Percentiles rank a stretch among this genome's conserved stretches.
These are phyloP conservation scores for Catocala nupta DNA, from an alignment of 2,888 invertebrate genomes.

Conservation along the genomic window DNA sequence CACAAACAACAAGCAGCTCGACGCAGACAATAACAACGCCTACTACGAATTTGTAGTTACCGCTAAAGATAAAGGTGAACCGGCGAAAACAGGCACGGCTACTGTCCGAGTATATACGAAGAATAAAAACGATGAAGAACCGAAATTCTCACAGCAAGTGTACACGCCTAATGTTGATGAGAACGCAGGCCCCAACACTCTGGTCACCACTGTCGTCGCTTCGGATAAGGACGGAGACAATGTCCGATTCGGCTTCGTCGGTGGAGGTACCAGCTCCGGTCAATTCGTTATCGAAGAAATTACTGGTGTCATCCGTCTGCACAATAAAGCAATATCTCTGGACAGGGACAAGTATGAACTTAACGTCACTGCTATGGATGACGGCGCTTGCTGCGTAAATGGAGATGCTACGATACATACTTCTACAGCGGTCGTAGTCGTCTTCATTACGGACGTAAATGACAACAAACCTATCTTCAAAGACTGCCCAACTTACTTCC, in stretches of 20 bases:
- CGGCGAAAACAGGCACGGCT: conserved; percentile 96
- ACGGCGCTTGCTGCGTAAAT: conserved; percentile 98
- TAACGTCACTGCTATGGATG: conserved; percentile 99
- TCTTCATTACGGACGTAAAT: conserved; percentile 98
- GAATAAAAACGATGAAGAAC: conserved; percentile 99
- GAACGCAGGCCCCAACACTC: conserved; percentile 97
- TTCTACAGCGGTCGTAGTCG: conserved; percentile 97
- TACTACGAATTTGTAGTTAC: conserved; percentile 98
- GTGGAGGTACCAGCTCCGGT: conserved; percentile 95
- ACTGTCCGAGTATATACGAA: conserved; percentile 98
- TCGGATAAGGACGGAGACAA: conserved; percentile 99
- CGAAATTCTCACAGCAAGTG: conserved; percentile 98
- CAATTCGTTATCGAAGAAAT: conserved; percentile 98
- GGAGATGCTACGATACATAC: conserved; percentile 96
- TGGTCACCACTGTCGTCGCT: conserved; percentile 98
- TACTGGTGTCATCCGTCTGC: conserved; percentile 96
- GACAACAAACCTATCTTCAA: conserved; percentile 98
- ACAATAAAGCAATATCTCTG: conserved; percentile 94
- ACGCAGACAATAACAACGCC: conserved; percentile 98
- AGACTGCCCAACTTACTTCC: conserved; percentile 96
- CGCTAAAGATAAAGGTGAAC: conserved; percentile 98
- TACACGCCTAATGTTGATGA: conserved; percentile 98
- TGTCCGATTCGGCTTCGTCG: conserved; percentile 96
- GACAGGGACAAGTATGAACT: conserved; percentile 98
- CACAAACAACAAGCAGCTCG: conserved; percentile 96